Percentiles rank a stretch among this genome's conserved stretches.
phyloP scores from a whole-genome alignment of 2,888 invertebrate species.

The Brachylomia viminalis region DNA sequence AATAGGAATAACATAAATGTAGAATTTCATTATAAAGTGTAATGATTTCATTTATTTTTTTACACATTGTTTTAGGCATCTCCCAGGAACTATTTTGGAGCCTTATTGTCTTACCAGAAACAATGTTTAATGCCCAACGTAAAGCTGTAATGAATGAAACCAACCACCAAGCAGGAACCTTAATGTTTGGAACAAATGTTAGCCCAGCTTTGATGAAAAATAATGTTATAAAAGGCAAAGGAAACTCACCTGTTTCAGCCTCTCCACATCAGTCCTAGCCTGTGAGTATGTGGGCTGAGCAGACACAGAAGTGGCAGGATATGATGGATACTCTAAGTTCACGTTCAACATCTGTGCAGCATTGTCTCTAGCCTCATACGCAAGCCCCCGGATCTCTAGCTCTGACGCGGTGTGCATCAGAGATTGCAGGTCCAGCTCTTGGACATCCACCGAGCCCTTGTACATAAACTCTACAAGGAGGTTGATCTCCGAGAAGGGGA shows the following conservation, averaged over 20 bases:
- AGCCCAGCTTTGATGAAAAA: slow-evolving; percentile 29
- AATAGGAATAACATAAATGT: slow-evolving; percentile 57
- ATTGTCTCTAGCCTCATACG: slow-evolving; percentile 91
- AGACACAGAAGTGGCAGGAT: slow-evolving; percentile 78
- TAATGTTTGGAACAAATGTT: slow-evolving; percentile 18
- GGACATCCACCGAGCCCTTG: slow-evolving; percentile 92
- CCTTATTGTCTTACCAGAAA: slow-evolving; percentile 26
- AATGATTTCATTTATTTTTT: slow-evolving; percentile 31
- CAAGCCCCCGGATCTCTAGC: slow-evolving; percentile 92
- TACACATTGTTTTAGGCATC: slow-evolving; percentile 17
- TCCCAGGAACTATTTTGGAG: background rate
- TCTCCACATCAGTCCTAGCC: slow-evolving; percentile 86
- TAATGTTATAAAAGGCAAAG: slow-evolving; percentile 2
- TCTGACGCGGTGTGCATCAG: slow-evolving; percentile 93
- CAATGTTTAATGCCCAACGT: slow-evolving; percentile 37
- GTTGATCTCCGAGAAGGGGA: slow-evolving; percentile 92
- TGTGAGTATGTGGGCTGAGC: slow-evolving; percentile 76
- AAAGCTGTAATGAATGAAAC: slow-evolving; percentile 1
- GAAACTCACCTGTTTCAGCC: slow-evolving; percentile 86
- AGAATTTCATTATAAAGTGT: slow-evolving; percentile 55
- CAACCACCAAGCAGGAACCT: slow-evolving; percentile 4
- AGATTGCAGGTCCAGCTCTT: slow-evolving; percentile 91
- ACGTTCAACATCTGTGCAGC: slow-evolving; percentile 90
- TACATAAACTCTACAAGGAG: slow-evolving; percentile 93
- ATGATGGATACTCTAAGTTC: slow-evolving; percentile 88